These are phyloP conservation scores for Carettochelys insculpta DNA, from an alignment of 2,113 vertebrate species.

Conservation along the genomic window DNA sequence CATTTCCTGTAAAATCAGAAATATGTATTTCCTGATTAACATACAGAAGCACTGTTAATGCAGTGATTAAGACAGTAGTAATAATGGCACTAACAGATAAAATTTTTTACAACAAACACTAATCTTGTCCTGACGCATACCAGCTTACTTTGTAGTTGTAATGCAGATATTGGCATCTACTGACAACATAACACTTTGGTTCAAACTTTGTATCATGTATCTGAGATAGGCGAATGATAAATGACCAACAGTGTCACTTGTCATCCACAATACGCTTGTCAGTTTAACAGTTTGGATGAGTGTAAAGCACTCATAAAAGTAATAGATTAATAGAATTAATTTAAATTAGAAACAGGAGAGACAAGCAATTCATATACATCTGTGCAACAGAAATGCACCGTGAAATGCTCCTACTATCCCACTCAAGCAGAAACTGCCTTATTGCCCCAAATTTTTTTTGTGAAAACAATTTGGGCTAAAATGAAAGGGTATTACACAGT, in stretches of 20 bases:
- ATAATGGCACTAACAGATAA: neutral
- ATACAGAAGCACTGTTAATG: neutral
- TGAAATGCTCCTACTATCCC: neutral
- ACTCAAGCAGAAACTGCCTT: neutral
- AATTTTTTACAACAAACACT: neutral
- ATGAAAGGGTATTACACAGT: neutral
- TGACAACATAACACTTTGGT: neutral
- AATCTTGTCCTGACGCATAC: neutral
- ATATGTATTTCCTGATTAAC: neutral
- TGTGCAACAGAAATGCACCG: neutral
- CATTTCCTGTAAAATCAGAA: neutral
- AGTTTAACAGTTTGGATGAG: neutral
- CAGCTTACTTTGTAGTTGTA: neutral
- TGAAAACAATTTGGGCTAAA: neutral
- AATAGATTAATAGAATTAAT: neutral
- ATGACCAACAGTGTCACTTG: neutral
- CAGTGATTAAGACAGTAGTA: neutral
- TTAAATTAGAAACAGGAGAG: neutral
- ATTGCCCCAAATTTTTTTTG: neutral
- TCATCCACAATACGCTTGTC: neutral
- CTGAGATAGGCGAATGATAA: neutral
- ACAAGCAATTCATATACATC: neutral
- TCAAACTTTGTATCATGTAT: neutral
- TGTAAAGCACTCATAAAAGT: neutral
- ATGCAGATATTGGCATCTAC: neutral